These are phyloP conservation scores for Atopsyche davidsoni DNA, from an alignment of 1,140 invertebrate species.

Conservation along the genomic window DNA sequence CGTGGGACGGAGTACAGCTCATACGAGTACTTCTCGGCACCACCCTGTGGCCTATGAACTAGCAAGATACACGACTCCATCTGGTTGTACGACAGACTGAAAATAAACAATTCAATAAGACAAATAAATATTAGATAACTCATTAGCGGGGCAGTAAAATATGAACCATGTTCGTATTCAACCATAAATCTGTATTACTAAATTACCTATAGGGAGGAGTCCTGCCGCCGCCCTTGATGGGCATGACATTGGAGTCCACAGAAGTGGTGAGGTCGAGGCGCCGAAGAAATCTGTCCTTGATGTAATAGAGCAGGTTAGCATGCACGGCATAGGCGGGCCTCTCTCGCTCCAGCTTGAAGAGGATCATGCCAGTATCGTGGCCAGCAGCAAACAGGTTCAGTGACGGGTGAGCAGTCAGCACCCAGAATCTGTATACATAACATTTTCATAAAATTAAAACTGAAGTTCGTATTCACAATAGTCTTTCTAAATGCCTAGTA, in stretches of 20 bases:
- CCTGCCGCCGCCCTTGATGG: slow-evolving; percentile 75
- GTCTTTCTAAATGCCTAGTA: background rate
- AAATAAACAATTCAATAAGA: slow-evolving; percentile 31
- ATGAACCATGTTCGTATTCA: no score
- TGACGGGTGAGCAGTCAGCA: slow-evolving; percentile 84
- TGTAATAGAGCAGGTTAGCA: slow-evolving; percentile 91
- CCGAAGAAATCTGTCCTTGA: slow-evolving; percentile 87
- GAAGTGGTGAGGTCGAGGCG: slow-evolving; percentile 88
- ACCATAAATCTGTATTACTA: background rate
- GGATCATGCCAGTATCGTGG: slow-evolving; percentile 82
- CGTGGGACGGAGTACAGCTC: slow-evolving; percentile 89
- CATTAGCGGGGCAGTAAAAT: no score
- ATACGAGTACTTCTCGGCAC: slow-evolving; percentile 86
- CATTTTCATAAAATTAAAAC: background rate
- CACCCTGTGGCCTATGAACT: slow-evolving; percentile 35
- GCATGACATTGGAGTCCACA: slow-evolving; percentile 90
- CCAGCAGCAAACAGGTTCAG: slow-evolving; percentile 86
- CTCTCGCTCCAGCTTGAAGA: slow-evolving; percentile 87
- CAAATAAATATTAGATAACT: background rate
- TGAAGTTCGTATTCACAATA: slow-evolving; percentile 14
- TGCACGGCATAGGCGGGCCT: slow-evolving; percentile 92
- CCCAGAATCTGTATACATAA: slow-evolving; percentile 72
- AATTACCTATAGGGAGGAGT: slow-evolving; percentile 61
- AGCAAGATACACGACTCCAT: slow-evolving; percentile 54
- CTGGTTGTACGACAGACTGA: slow-evolving; percentile 93